Base-by-base conservation (phyloP, 2,888 invertebrate genomes). In the Limenitis camilla region DNA sequence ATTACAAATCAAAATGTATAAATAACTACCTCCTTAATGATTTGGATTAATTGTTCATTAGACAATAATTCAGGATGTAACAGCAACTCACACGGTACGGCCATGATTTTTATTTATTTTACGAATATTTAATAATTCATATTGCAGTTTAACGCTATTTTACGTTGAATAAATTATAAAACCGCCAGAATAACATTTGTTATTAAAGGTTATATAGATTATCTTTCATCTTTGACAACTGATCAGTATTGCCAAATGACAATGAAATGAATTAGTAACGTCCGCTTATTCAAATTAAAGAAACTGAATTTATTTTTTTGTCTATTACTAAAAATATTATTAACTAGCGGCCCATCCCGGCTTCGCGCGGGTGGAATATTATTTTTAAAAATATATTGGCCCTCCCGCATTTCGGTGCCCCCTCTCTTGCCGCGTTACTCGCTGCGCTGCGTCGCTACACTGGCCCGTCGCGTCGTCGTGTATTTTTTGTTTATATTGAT, bases 21-120 rank as follows among this genome's bases (percentile, higher is more conserved):
- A 19, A 19, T 19, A 19, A 19, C 30, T 67, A 88, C 88, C 80
- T 87, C 77, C 64, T 72, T 69, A 55, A 88, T 80, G 43, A 87
- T 74, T 49, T 64, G 63, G 49, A 78, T 68, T 55, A 88, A 65
- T 60, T 82, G 84, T 42, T 81, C 77, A 61, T 81, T 84, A 49
- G 71, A 74, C 49, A 88, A 66, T 35, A 88, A 68, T 62, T 88
- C 87, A 9, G 88, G 88, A 60, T 88, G 85, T 49, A 87, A 63
- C 59, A 88, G 70, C 78, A 83, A 75, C 59, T 85, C 83, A 68
- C 70, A 76, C 9, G 84, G 68, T 35, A 81, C 64, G 56, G 78
- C 76, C 82, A 83, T 84, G 50, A 40, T 55, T 19, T 49, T 40
- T 40, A 47, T 38, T 6, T n/a, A 36, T 40, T 11, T 31, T 10